These are phyloP conservation scores for Bombus breviceps DNA, from an alignment of 1,140 invertebrate genomes.

Conservation along the genomic window DNA sequence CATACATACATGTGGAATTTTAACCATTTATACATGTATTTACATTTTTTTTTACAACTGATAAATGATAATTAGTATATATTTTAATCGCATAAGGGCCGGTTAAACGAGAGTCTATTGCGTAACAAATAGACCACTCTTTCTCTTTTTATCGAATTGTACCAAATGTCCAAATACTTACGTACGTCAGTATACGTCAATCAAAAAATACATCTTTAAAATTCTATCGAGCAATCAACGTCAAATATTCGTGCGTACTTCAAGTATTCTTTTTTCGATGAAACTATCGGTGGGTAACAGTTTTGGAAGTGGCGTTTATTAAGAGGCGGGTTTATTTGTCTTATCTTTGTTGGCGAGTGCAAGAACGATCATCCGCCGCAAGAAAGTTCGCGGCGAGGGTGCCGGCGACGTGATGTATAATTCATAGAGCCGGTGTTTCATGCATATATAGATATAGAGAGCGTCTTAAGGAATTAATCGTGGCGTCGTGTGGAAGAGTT, in stretches of 20 bases:
- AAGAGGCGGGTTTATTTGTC: constrained; percentile 55
- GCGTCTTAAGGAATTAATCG: constrained; percentile 54
- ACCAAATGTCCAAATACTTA: too few species aligned
- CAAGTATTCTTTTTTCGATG: neutral
- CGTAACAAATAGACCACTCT: too few species aligned
- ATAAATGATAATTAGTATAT: too few species aligned
- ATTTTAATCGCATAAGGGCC: too few species aligned
- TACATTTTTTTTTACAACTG: too few species aligned
- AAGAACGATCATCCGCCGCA: constrained; percentile 44
- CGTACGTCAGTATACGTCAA: too few species aligned
- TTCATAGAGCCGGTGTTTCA: constrained; percentile 54
- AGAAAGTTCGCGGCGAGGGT: constrained; percentile 57
- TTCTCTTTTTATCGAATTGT: too few species aligned
- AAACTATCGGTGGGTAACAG: neutral
- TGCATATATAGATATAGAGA: constrained; percentile 55
- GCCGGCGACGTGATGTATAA: constrained; percentile 56
- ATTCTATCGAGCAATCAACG: constrained; percentile 29
- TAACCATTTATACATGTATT: too few species aligned
- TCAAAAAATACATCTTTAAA: neutral
- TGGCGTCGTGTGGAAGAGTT: constrained; percentile 38
- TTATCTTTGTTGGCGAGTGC: constrained; percentile 45
- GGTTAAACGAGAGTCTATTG: too few species aligned
- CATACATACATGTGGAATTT: too few species aligned
- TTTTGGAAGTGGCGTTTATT: constrained; percentile 39
- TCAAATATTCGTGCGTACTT: too few species aligned